phyloP scores from a whole-genome alignment of 2,797 vertebrate species.

The Anniella stebbinsi region DNA sequence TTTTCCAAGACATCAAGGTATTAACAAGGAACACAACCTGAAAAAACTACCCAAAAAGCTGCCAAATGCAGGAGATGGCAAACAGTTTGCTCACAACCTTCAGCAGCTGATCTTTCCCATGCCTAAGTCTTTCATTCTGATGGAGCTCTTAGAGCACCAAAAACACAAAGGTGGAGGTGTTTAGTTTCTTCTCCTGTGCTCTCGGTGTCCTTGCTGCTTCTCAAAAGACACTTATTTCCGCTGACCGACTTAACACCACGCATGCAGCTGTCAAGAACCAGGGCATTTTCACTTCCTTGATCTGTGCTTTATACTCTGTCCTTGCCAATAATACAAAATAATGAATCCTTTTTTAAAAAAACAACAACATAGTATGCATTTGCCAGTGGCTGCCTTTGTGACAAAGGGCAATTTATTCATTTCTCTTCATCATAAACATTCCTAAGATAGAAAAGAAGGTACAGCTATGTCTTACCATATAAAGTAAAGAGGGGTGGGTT shows the following conservation, averaged over 20 bases:
- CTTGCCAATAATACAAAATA: constrained; percentile 14
- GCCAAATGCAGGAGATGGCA: no score
- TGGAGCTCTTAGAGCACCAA: no score
- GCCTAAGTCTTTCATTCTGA: no score
- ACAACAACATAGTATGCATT: not conserved
- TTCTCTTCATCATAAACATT: not conserved
- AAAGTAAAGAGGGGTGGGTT: not conserved
- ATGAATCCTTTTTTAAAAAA: not conserved
- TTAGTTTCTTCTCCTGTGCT: no score
- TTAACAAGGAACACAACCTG: no score
- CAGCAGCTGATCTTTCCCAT: no score
- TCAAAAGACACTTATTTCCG: no score
- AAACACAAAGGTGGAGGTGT: no score
- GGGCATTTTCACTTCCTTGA: not conserved
- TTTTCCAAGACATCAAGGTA: no score
- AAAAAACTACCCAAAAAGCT: no score
- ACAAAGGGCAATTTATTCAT: not conserved
- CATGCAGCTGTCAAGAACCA: not conserved
- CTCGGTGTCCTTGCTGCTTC: no score
- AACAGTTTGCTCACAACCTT: no score
- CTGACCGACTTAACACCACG: not conserved
- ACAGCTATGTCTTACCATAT: not conserved
- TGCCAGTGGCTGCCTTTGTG: not conserved
- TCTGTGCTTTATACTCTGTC: not conserved
- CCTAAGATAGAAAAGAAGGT: not conserved